Percentiles rank a stretch among this genome's conserved stretches.
Conservation (phyloP, 2,797 vertebrate species). For the Coranthus polyacanthus region DNA sequence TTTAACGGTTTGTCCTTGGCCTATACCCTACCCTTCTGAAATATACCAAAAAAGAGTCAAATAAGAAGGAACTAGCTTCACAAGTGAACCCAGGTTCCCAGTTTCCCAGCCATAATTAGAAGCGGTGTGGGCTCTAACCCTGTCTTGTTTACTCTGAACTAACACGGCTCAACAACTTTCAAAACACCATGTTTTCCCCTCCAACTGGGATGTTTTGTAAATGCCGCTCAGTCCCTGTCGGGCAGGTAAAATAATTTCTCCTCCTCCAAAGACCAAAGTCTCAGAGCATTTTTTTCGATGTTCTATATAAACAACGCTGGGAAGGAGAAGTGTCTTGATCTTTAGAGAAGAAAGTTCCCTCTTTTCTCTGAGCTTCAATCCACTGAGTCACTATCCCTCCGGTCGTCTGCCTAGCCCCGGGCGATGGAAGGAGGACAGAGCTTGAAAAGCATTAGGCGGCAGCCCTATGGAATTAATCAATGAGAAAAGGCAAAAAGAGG, state of each 20-base stretch:
- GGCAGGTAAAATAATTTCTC: constrained; percentile 36
- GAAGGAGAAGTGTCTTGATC: constrained; percentile 66
- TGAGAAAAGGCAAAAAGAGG: constrained; percentile 27
- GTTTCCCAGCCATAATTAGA: no score
- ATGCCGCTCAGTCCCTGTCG: no score
- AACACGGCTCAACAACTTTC: no score
- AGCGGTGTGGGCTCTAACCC: no score
- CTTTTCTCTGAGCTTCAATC: constrained; percentile 49
- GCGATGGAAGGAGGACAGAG: constrained; percentile 63
- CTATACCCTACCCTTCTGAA: no score
- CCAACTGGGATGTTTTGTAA: no score
- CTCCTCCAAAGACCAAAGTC: constrained; percentile 36
- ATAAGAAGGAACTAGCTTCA: no score
- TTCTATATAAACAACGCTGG: constrained; percentile 53
- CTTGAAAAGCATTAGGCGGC: constrained; percentile 65
- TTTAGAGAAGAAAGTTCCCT: constrained; percentile 61
- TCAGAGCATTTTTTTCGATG: neutral
- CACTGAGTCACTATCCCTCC: constrained; percentile 57
- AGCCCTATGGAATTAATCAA: constrained; percentile 76
- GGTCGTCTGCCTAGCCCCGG: constrained; percentile 56
- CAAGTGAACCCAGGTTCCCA: no score
- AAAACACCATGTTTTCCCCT: no score
- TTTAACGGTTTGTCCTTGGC: no score
- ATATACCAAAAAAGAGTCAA: no score
- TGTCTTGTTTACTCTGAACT: no score